phyloP scores from a whole-genome alignment of 2,797 vertebrate genomes.

The Coracias cyanogaster region DNA sequence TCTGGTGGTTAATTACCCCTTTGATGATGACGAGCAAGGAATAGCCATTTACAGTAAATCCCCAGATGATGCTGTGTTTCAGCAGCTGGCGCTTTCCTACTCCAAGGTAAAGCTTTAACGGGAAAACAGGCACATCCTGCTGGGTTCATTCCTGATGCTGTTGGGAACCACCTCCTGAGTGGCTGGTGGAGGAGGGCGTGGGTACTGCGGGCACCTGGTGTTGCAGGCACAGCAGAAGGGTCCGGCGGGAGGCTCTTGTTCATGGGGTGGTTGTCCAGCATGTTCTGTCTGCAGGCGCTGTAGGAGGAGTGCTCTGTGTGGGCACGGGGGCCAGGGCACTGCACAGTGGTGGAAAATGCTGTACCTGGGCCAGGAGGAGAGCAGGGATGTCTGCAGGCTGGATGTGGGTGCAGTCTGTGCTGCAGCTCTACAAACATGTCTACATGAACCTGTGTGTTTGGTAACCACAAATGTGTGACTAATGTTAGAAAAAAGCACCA shows the following conservation, averaged over 20 bases:
- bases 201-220: background rate
- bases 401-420: background rate
- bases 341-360: background rate
- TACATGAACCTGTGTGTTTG: background rate
- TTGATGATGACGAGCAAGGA: slow-evolving; percentile 87
- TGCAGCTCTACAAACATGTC: background rate
- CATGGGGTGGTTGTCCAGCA: background rate
- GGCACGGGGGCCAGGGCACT: accelerated
- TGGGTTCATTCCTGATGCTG: background rate
- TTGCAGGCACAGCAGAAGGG: background rate
- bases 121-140: background rate
- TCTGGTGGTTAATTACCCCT: slow-evolving; percentile 97
- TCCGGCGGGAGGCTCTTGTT: background rate
- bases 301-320: background rate
- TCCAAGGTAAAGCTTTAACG: slow-evolving; percentile 85
- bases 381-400: background rate
- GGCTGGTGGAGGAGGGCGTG: background rate
- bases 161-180: background rate
- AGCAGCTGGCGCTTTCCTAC: slow-evolving; percentile 89
- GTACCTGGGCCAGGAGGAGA: background rate
- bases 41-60: slow-evolving; percentile 85
- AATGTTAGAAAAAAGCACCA: background rate
- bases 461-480: background rate
- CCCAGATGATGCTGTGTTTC: slow-evolving; percentile 92
- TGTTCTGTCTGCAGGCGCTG: background rate